Evolutionary conservation across 1,140 invertebrate genomes (phyloP).

Genomic region (Leptinotarsa undecemlineata): DNA sequence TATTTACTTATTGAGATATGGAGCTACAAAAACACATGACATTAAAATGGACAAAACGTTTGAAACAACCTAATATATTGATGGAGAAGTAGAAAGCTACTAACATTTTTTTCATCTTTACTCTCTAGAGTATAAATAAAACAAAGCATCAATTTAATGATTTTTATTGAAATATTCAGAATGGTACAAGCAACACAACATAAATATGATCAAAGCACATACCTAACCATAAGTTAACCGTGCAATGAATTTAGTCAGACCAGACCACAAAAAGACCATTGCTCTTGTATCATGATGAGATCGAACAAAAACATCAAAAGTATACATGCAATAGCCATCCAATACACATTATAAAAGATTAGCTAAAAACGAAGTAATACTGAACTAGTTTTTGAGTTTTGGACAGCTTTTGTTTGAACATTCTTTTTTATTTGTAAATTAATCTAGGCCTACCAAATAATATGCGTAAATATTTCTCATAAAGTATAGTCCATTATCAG

Average conservation of each 20-base stretch:
- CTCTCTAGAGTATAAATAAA: not conserved
- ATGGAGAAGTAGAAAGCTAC: too few relatives aligned
- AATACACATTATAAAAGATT: conserved; percentile 1
- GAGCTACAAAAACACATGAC: too few relatives aligned
- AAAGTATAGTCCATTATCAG: too few relatives aligned
- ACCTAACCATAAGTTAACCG: conserved; percentile 33
- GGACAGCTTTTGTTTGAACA: not conserved
- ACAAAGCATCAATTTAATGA: not conserved
- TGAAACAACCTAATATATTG: too few relatives aligned
- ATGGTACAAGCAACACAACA: conserved; percentile 52
- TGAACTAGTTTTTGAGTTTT: conserved; percentile 6
- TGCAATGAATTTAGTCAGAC: conserved; percentile 36
- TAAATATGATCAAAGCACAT: conserved; percentile 47
- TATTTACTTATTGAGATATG: too few relatives aligned
- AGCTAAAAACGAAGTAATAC: conserved; percentile 19
- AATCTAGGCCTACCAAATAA: too few relatives aligned
- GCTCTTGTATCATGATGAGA: conserved; percentile 10
- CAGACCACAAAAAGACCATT: conserved; percentile 29
- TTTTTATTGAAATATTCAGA: conserved; percentile 49
- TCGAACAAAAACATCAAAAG: conserved; percentile 15
- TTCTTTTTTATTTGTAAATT: too few relatives aligned
- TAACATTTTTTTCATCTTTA: not conserved
- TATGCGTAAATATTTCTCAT: too few relatives aligned
- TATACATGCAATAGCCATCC: conserved; percentile 4
- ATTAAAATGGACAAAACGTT: too few relatives aligned